Evolutionary conservation across 2,888 invertebrate species (phyloP).

Genomic region (Heliconius sara): DNA sequence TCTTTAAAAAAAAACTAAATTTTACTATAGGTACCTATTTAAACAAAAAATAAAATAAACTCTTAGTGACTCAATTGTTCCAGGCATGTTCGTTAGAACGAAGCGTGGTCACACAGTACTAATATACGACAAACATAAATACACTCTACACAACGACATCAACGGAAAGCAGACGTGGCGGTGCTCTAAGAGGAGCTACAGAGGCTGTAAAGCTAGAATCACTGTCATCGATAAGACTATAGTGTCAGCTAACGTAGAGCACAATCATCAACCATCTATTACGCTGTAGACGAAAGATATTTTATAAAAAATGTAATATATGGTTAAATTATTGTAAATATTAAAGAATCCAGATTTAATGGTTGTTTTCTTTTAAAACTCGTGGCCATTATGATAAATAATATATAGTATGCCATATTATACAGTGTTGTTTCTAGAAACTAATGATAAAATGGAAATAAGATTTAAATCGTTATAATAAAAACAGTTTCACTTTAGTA

Average conservation of each 20-base stretch:
- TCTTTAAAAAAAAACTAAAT: no score
- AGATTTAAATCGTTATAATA: neutral
- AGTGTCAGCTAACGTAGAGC: neutral
- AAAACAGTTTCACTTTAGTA: neutral
- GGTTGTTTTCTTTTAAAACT: neutral
- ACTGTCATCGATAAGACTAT: neutral
- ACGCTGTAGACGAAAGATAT: neutral
- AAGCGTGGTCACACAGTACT: constrained; percentile 38
- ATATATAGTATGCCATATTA: no score
- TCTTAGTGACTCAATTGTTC: neutral
- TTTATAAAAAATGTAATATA: neutral
- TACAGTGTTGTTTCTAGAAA: no score
- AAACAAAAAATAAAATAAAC: no score
- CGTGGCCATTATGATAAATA: neutral
- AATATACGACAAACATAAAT: constrained; percentile 37
- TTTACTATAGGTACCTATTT: no score
- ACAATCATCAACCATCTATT: constrained; percentile 12
- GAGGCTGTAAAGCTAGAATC: constrained; percentile 34
- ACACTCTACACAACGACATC: constrained; percentile 27
- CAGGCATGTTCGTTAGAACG: constrained; percentile 4
- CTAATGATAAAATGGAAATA: neutral
- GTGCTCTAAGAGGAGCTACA: constrained; percentile 45
- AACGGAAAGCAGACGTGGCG: constrained; percentile 45
- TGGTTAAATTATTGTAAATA: neutral
- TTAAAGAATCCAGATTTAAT: neutral